Evolutionary conservation across 2,888 invertebrate genomes (phyloP).

Genomic region (Coleophora deauratella): DNA sequence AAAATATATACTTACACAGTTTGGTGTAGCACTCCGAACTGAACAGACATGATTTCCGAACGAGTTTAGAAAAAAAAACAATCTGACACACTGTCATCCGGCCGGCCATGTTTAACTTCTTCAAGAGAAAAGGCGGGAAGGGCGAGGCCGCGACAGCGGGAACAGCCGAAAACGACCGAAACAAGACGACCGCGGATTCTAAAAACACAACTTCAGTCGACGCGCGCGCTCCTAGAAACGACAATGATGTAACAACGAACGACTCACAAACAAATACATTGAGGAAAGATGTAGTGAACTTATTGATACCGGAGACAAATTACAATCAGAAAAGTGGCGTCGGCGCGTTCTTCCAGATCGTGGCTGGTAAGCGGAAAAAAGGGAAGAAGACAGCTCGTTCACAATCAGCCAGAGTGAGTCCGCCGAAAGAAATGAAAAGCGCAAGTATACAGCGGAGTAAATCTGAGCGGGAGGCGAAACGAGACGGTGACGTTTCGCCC

Average conservation of each 20-base stretch:
- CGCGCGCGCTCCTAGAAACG: conserved; percentile 41
- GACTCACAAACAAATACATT: conserved; percentile 25
- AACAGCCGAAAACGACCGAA: conserved; percentile 32
- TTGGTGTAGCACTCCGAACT: conserved; percentile 33
- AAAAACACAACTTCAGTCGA: conserved; percentile 35
- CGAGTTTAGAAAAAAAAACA: conserved; percentile 11
- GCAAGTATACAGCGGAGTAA: conserved; percentile 37
- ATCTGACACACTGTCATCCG: conserved; percentile 20
- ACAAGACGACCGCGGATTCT: conserved; percentile 29
- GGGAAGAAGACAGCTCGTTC: conserved; percentile 36
- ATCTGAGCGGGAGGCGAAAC: conserved; percentile 27
- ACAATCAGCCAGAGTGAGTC: conserved; percentile 46
- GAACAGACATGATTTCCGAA: conserved; percentile 43
- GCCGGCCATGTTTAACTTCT: conserved; percentile 62
- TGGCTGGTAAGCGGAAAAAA: conserved; percentile 57
- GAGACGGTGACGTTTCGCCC: conserved; percentile 30
- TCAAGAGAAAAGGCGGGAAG: conserved; percentile 64
- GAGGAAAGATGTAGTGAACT: conserved; percentile 65
- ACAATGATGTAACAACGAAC: conserved; percentile 41
- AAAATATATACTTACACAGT: conserved; percentile 19
- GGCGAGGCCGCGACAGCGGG: conserved; percentile 32
- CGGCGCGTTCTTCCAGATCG: conserved; percentile 56
- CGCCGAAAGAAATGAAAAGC: conserved; percentile 35
- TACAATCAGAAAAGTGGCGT: conserved; percentile 58
- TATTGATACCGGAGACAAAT: conserved; percentile 54